Base-by-base conservation (phyloP, 2,888 invertebrate species). In the Caradrina kadenii region DNA sequence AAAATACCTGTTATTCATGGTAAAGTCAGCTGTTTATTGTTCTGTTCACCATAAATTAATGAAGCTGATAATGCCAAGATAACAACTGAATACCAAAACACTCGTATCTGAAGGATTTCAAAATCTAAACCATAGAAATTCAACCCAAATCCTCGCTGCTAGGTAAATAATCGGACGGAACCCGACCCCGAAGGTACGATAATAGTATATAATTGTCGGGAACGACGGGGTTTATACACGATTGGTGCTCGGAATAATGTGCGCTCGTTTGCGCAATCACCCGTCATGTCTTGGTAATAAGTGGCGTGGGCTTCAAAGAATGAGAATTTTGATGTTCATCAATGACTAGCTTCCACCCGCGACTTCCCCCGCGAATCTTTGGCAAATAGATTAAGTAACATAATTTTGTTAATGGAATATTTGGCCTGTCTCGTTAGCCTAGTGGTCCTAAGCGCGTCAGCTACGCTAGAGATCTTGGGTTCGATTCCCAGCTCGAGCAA, bases 181-280 rank as follows among this genome's bases (percentile, higher is more conserved):
- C 35, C 56, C 63, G 50, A 76, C 45, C 39, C 53, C 31, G 19
- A n/a, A 77, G 69, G 48, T 58, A 61, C 13, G 42, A n/a, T 77
- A 79, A 68, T 73, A 42, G 63, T 52, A 58, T 58, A 73, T 76
- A 79, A 76, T 73, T 73, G 79, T 79, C 26, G 66, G 56, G 11
- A 72, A 67, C 26, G 35, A 21, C 48, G 45, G 39, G 53, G 67
- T 72, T 68, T 79, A 79, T 68, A 35, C 54, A 6, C 48, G 58
- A 62, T 63, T 60, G 59, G 61, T 71, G 72, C 58, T 78, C n/a
- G 52, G 39, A 49, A 22, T 79, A 62, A 76, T 63, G 62, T 48
- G 22, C 21, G 11, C 56, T 71, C 64, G 64, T 77, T 75, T 59
- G 15, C 22, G n/a, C 53, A 45, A 77, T 64, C 50, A 53, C 22